A percentile compares a stretch with the other conserved stretches of the same genome.
These are phyloP conservation scores for Cacoxenus indagator DNA, from an alignment of 2,888 invertebrate species.

Conservation along the genomic window DNA sequence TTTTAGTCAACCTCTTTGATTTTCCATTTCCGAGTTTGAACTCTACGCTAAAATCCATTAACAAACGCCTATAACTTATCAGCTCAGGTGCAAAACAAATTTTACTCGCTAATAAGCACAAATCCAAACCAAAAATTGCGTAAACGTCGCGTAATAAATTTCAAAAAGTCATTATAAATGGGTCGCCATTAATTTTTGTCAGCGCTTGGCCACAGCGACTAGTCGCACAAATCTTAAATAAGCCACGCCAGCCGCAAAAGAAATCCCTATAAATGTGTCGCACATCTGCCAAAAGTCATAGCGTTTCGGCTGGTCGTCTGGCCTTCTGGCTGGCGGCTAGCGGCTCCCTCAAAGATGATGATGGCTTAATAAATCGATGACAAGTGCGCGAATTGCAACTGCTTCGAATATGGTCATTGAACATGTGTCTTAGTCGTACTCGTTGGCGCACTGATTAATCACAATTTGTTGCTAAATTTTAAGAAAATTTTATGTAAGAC, in stretches of 20 bases:
- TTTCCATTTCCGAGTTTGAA: too few species aligned
- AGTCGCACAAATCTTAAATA: neutral
- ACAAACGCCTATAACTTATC: neutral
- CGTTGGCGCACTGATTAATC: constrained; percentile 2
- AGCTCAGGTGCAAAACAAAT: neutral
- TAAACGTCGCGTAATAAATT: constrained; percentile 54
- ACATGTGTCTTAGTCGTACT: neutral
- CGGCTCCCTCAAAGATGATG: constrained; percentile 12
- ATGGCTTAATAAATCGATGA: constrained; percentile 51
- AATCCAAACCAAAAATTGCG: constrained; percentile 1
- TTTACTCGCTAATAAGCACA: constrained; percentile 1
- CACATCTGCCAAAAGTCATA: constrained; percentile 2
- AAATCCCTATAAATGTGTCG: neutral
- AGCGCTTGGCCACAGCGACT: constrained; percentile 6
- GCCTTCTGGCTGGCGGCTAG: neutral
- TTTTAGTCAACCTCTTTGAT: too few species aligned
- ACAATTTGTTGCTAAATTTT: constrained; percentile 16
- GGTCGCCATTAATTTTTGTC: constrained; percentile 55
- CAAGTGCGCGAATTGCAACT: constrained; percentile 49
- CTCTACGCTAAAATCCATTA: neutral
- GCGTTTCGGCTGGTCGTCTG: constrained; percentile 2
- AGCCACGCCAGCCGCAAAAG: neutral
- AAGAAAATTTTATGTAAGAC: neutral
- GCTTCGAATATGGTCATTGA: neutral
- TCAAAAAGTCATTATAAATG: constrained; percentile 60